These are phyloP conservation scores for Solenopsis invicta DNA, from an alignment of 1,140 invertebrate genomes.

Conservation along the genomic window DNA sequence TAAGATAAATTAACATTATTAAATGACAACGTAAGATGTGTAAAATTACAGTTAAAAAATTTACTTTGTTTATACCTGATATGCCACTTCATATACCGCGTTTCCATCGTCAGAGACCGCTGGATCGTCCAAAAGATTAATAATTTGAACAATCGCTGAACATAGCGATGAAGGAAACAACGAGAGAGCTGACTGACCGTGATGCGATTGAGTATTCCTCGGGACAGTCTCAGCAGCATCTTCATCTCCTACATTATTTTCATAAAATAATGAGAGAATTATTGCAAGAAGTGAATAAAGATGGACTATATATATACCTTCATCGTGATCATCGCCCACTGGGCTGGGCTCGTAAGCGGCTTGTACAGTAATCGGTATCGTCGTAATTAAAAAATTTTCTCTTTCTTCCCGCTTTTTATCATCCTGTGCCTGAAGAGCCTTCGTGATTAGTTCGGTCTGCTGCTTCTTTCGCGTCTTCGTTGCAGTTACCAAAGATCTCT, in stretches of 20 bases:
- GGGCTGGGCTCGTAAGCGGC: slow-evolving; percentile 98
- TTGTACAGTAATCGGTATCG: slow-evolving; percentile 98
- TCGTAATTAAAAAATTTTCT: slow-evolving; percentile 98
- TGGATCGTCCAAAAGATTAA: slow-evolving; percentile 97
- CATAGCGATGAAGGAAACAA: slow-evolving; percentile 99
- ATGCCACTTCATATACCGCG: slow-evolving; percentile 96
- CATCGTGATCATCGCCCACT: slow-evolving; percentile 94
- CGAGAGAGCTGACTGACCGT: slow-evolving; percentile 96
- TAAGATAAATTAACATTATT: slow-evolving; percentile 23
- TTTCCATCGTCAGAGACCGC: slow-evolving; percentile 97
- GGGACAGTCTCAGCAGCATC: slow-evolving; percentile 90
- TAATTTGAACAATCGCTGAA: slow-evolving; percentile 97
- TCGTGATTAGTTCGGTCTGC: slow-evolving; percentile 98
- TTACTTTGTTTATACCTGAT: slow-evolving; percentile 89
- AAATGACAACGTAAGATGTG: neutral
- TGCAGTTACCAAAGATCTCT: slow-evolving; percentile 98
- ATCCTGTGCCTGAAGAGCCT: slow-evolving; percentile 97
- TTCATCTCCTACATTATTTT: slow-evolving; percentile 87
- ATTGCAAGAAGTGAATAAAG: neutral
- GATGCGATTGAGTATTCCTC: slow-evolving; percentile 90
- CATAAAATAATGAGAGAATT: slow-evolving; percentile 14
- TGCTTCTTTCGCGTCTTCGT: slow-evolving; percentile 99
- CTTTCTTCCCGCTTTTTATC: slow-evolving; percentile 97
- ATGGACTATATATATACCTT: slow-evolving; percentile 87
- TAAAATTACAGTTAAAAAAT: neutral